These are phyloP conservation scores for Chrysochloris asiatica DNA, from an alignment of 2,113 vertebrate genomes.

Conservation along the genomic window DNA sequence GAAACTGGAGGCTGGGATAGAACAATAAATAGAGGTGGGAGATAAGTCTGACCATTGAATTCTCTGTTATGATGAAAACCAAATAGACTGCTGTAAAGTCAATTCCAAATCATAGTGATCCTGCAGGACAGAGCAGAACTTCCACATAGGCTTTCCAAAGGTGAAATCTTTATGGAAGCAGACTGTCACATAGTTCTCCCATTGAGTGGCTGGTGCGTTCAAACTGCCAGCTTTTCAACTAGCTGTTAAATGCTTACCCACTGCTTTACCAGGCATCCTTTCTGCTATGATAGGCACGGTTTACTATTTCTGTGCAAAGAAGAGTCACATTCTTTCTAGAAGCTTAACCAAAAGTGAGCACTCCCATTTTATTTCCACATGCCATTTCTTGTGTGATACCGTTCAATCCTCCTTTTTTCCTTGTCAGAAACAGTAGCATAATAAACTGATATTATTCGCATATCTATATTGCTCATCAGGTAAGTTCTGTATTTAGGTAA, in stretches of 20 bases:
- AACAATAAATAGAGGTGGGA: background rate
- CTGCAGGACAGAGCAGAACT: too few species aligned
- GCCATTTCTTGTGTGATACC: background rate
- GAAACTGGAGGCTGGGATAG: background rate
- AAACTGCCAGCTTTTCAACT: too few species aligned
- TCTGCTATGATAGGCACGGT: too few species aligned
- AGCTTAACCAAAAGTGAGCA: background rate
- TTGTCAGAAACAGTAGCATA: background rate
- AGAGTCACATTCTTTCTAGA: background rate
- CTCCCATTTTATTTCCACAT: conserved; percentile 18
- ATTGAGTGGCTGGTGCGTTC: too few species aligned
- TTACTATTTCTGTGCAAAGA: background rate
- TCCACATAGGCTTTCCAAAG: too few species aligned
- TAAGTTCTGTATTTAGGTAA: background rate
- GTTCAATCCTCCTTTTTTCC: background rate
- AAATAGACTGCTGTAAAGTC: too few species aligned
- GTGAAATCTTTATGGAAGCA: too few species aligned
- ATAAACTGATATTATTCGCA: background rate
- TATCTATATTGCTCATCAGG: background rate
- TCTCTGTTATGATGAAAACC: background rate
- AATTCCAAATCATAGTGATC: too few species aligned
- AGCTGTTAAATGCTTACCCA: too few species aligned
- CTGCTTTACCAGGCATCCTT: too few species aligned
- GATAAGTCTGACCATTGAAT: background rate
- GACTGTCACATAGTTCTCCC: too few species aligned